A percentile compares a stretch with the other conserved stretches of the same genome.
Evolutionary conservation across 2,888 invertebrate genomes (phyloP).

Genomic region (Coleophora flavipennella): DNA sequence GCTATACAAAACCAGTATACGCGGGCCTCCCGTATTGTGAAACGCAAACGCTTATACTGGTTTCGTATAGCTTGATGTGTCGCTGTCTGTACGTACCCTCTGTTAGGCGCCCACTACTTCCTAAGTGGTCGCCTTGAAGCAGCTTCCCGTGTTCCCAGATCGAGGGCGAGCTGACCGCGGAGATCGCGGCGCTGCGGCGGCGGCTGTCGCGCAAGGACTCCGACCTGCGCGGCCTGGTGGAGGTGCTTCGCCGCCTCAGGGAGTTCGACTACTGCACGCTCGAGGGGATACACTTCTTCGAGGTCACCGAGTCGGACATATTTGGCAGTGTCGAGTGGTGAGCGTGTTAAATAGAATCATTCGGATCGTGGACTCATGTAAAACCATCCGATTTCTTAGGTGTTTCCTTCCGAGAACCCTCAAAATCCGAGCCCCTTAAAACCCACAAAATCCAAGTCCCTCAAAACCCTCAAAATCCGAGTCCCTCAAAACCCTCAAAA

Average conservation of each 20-base stretch:
- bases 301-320: conserved; percentile 61
- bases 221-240: conserved; percentile 66
- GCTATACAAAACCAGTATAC: no score
- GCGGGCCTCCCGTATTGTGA: no score
- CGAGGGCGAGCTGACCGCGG: conserved; percentile 42
- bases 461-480: no score
- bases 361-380: no score
- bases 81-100: no score
- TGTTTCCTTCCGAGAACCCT: no score
- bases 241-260: conserved; percentile 64
- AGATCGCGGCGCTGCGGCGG: conserved; percentile 43
- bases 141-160: conserved; percentile 26
- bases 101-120: neutral
- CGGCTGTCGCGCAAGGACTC: conserved; percentile 59
- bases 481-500: no score
- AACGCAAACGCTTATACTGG: no score
- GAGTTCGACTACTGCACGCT: conserved; percentile 64
- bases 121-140: neutral
- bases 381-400: no score
- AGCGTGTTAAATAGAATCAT: conserved; percentile 21
- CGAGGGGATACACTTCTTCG: conserved; percentile 67
- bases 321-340: conserved; percentile 47
- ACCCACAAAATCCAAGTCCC: no score
- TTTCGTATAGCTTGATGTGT: no score
- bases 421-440: no score